These are phyloP conservation scores for Turritopsis dohrnii DNA, from an alignment of 30 jellyfish, hydroid and myxozoan species.

Conservation along the genomic window DNA sequence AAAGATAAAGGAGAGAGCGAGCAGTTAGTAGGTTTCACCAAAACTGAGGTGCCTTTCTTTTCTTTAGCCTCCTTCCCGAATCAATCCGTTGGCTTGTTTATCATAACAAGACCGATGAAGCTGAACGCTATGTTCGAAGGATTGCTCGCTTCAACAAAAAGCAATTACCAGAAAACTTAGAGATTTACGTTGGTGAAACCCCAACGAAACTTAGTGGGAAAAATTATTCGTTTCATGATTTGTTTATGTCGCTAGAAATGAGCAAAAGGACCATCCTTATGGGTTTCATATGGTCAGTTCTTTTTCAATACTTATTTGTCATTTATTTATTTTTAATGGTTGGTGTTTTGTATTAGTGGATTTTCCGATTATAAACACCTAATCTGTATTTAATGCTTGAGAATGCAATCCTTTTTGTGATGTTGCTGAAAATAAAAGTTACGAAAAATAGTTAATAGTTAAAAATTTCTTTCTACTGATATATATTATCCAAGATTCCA, in stretches of 20 bases:
- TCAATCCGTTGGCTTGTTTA: constrained; percentile 83
- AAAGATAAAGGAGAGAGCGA: too few relatives aligned
- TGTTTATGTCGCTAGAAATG: constrained; percentile 41
- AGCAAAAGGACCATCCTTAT: constrained; percentile 55
- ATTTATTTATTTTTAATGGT: too few relatives aligned
- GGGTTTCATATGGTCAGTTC: constrained; percentile 70
- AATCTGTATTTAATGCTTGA: too few relatives aligned
- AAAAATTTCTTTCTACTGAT: too few relatives aligned
- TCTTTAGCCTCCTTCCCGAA: constrained; percentile 64
- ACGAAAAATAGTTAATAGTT: too few relatives aligned
- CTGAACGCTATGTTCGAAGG: constrained; percentile 36
- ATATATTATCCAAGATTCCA: too few relatives aligned
- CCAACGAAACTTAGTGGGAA: constrained; percentile 23
- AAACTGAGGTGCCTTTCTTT: background rate
- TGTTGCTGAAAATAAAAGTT: too few relatives aligned
- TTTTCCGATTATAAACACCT: too few relatives aligned
- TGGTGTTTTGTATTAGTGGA: too few relatives aligned
- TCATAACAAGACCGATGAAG: constrained; percentile 51
- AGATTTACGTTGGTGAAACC: constrained; percentile 33
- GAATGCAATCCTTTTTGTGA: too few relatives aligned
- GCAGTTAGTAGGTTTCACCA: too few relatives aligned
- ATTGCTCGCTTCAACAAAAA: constrained; percentile 43
- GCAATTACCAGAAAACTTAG: constrained; percentile 47
- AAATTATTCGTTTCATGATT: constrained; percentile 39
- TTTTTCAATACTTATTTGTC: too few relatives aligned